A percentile compares a stretch with the other conserved stretches of the same genome.
Conservation (phyloP, 2,888 invertebrate species). For the Scaptomyza flava region DNA sequence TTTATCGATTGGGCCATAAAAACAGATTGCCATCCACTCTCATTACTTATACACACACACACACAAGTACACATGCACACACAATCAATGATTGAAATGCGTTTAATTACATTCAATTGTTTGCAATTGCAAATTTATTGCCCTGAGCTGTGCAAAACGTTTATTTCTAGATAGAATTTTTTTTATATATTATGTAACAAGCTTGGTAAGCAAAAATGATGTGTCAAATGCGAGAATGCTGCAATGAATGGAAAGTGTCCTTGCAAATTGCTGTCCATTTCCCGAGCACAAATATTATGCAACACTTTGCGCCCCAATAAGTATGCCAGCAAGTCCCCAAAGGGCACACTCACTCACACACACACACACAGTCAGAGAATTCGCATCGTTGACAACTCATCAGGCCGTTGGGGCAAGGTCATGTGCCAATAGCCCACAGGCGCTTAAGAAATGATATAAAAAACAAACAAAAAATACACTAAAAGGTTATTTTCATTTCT, state of each 20-base stretch:
- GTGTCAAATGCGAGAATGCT: constrained; percentile 25
- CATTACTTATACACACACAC: constrained; percentile 37
- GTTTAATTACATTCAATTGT: constrained; percentile 74
- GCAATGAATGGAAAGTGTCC: constrained; percentile 20
- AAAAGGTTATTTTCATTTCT: constrained; percentile 38
- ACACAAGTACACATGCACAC: constrained; percentile 1
- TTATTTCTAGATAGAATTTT: background rate
- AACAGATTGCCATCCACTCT: constrained; percentile 53
- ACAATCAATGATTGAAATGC: constrained; percentile 51
- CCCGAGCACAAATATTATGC: constrained; percentile 70
- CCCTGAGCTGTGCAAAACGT: background rate
- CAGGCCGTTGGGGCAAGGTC: constrained; percentile 59
- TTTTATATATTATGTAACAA: constrained; percentile 1
- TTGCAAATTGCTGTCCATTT: constrained; percentile 63
- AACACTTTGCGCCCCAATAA: constrained; percentile 74
- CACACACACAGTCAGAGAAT: constrained; percentile 3
- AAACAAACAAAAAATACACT: constrained; percentile 33
- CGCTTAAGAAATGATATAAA: constrained; percentile 53
- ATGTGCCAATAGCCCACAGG: constrained; percentile 69
- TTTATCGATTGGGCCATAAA: constrained; percentile 40
- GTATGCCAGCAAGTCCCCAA: constrained; percentile 58
- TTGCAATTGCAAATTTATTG: constrained; percentile 45
- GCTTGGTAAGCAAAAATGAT: constrained; percentile 15
- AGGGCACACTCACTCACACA: constrained; percentile 36
- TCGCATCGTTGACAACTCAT: constrained; percentile 72